phyloP scores from a whole-genome alignment of 2,797 vertebrate genomes.

The Anisognathus igniventris region DNA sequence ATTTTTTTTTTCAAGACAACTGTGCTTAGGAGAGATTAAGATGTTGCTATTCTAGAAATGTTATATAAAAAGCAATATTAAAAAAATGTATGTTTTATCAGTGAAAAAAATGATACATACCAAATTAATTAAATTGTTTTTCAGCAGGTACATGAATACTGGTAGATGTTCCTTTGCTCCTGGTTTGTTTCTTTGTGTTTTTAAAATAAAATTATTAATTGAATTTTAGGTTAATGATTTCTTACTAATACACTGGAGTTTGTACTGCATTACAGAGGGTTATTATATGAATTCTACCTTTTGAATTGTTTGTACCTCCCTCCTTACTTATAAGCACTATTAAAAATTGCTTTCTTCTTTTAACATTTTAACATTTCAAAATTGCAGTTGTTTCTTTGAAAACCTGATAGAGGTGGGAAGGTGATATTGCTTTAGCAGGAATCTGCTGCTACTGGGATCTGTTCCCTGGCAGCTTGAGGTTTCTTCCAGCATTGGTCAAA shows the following conservation, averaged over 20 bases:
- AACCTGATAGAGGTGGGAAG: background rate
- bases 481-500: conserved; percentile 13
- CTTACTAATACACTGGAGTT: background rate
- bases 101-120: background rate
- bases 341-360: background rate
- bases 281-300: background rate
- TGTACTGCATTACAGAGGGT: background rate
- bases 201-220: background rate
- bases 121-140: background rate
- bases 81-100: fast-evolving
- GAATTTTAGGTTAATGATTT: background rate
- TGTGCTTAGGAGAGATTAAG: background rate
- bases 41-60: background rate
- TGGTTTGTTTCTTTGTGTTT: background rate
- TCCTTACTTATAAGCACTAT: background rate
- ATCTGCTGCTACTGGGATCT: background rate
- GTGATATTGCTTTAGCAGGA: background rate
- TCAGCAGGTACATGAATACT: background rate
- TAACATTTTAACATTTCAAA: background rate
- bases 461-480: background rate
- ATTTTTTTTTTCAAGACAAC: background rate
- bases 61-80: background rate
- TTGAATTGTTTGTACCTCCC: background rate
- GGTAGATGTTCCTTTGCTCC: background rate
- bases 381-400: background rate